Base-by-base conservation (phyloP, 2,113 vertebrate genomes). In the Chlamydotis undulata region DNA sequence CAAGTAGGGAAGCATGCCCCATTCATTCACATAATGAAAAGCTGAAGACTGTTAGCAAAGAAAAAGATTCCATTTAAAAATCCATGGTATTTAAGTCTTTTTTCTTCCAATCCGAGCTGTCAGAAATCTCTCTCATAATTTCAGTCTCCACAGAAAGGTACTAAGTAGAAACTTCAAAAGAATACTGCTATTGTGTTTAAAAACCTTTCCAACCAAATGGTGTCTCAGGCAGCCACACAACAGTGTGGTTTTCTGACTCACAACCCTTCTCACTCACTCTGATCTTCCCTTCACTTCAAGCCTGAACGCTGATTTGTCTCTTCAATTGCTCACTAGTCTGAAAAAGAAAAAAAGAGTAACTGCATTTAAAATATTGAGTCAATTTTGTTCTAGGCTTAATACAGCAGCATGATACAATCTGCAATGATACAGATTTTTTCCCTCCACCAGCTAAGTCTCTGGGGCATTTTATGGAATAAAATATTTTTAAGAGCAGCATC, bases 401-500 rank as follows among this genome's bases (percentile, higher is more conserved):
- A 57, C 24, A 90, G 57, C 65, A 67, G 50, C 33, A 29, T 0
- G 4, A 79, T 94, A 87, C 56, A 75, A 94, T 89, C 73, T 59
- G 15, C 52, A 92, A 31, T 8, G 25, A 92, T 81, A 94, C 0
- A 83, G 71, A 59, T 19, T 69, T 90, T 82, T 89, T 64, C 33
- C 41, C 26, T 89, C 37, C 10, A 61, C 23, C 76, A 95, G 71
- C 45, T 39, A 77, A 70, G 22, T 78, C 94, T 88, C 90, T 47
- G 43, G n/a, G 24, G 60, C 35, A 60, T 88, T 93, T 90, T 52
- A 89, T 64, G 37, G 41, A 92, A 96, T 78, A 70, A 83, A 90
- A 77, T 85, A 87, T 69, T 83, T 59, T 92, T 83, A 93, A 83
- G 92, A 90, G 71, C 64, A 90, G 55, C 68, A 93, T 88, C 67